phyloP scores from a whole-genome alignment of 2,113 vertebrate genomes.

The Eudyptes chrysolophus region DNA sequence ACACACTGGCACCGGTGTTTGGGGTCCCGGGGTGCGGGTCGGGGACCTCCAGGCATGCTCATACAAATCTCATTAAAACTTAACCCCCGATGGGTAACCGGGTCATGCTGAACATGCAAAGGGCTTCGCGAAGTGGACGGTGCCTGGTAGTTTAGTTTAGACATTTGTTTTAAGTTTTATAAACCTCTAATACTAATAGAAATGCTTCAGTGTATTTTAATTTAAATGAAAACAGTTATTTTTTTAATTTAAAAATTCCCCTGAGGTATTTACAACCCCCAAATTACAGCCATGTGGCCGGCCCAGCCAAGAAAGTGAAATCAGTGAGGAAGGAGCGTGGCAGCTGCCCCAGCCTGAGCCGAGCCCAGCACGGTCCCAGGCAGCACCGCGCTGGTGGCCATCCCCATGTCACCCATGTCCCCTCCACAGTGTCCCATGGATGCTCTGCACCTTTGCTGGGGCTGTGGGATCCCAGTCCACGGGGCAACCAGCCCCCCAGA shows the following conservation, averaged over 20 bases:
- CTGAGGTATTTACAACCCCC: slow-evolving; percentile 43
- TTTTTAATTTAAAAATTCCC: slow-evolving; percentile 38
- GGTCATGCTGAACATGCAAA: accelerated
- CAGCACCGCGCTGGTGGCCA: accelerated
- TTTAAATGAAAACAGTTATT: slow-evolving; percentile 35
- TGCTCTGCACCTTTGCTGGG: not conserved
- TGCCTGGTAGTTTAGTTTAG: not conserved
- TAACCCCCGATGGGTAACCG: not conserved
- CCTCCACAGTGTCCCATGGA: not conserved
- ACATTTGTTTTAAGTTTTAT: slow-evolving; percentile 35
- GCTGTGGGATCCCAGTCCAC: not conserved
- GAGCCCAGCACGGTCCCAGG: not conserved
- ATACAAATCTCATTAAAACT: not conserved
- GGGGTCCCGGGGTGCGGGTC: not conserved
- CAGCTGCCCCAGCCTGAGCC: accelerated
- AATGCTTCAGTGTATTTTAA: slow-evolving; percentile 3
- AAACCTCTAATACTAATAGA: slow-evolving; percentile 22
- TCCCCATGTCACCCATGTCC: not conserved
- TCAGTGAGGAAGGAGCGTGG: not conserved
- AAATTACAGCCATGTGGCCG: slow-evolving; percentile 36
- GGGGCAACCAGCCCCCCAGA: not conserved
- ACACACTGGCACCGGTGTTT: accelerated
- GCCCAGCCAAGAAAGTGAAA: slow-evolving; percentile 25
- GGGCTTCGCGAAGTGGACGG: accelerated
- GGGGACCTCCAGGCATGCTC: not conserved